Evolutionary conservation across 2,113 vertebrate species (phyloP).

Genomic region (Heteronetta atricapilla): DNA sequence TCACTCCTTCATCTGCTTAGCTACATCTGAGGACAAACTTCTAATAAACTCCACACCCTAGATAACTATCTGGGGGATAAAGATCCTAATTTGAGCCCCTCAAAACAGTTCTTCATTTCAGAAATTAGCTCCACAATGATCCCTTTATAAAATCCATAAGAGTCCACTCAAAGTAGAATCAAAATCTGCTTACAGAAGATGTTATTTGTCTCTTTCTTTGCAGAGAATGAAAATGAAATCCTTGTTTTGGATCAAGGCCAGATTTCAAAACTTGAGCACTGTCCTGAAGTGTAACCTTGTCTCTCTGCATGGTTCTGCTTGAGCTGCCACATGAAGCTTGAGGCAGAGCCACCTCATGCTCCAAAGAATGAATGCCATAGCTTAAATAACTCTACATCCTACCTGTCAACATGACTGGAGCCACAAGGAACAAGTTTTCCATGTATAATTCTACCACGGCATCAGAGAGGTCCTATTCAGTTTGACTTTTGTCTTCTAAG

Average conservation of each 20-base stretch:
- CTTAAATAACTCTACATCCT: neutral
- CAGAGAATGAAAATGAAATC: neutral
- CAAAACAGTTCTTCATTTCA: neutral
- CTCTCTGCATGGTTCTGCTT: neutral
- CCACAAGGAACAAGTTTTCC: neutral
- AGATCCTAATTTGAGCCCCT: neutral
- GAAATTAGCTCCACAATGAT: neutral
- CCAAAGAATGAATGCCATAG: accelerated
- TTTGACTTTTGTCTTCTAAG: neutral
- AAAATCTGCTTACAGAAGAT: neutral
- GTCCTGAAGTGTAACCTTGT: neutral
- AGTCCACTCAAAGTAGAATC: neutral
- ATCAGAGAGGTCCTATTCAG: neutral
- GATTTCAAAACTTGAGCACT: neutral
- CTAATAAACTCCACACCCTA: neutral
- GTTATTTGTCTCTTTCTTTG: neutral
- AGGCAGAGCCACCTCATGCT: neutral
- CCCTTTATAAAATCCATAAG: neutral
- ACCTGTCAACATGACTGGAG: neutral
- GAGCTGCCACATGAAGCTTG: neutral
- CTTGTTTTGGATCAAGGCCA: neutral
- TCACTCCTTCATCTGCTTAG: neutral
- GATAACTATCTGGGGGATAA: neutral
- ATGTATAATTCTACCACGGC: neutral
- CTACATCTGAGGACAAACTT: neutral